phyloP scores from a whole-genome alignment of 2,888 invertebrate genomes.

The Yponomeuta plumbellus region DNA sequence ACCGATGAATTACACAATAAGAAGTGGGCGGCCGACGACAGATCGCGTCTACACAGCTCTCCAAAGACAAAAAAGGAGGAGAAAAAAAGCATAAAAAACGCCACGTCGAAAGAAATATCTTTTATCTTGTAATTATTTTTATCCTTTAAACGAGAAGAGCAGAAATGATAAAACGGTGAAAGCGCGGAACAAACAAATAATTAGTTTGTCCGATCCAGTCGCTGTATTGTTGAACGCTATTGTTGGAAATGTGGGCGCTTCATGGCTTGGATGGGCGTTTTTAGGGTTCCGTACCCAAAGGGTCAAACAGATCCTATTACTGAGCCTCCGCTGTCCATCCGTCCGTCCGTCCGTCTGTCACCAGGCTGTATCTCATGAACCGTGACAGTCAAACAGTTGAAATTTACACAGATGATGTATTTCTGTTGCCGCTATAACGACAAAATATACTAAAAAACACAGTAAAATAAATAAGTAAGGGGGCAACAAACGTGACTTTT shows the following conservation, averaged over 20 bases:
- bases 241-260: conserved; percentile 30
- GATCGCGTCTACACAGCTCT: conserved; percentile 38
- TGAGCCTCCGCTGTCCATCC: too few species aligned
- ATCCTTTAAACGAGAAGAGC: conserved; percentile 68
- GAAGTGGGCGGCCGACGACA: conserved; percentile 37
- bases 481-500: too few species aligned
- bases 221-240: conserved; percentile 30
- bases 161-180: conserved; percentile 26
- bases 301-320: too few species aligned
- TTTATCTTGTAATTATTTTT: conserved; percentile 76
- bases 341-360: too few species aligned
- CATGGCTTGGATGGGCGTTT: background rate
- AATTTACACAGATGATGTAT: too few species aligned
- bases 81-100: conserved; percentile 35
- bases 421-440: too few species aligned
- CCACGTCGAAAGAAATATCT: conserved; percentile 49
- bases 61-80: conserved; percentile 42
- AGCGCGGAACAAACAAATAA: conserved; percentile 37
- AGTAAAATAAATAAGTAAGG: too few species aligned
- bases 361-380: too few species aligned
- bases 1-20: conserved; percentile 61
- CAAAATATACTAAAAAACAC: too few species aligned
- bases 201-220: conserved; percentile 66
- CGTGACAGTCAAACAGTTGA: too few species aligned
- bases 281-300: background rate